Evolutionary conservation across 2,888 invertebrate species (phyloP), one percentile per base, ranked within the genome.

Genomic region (Mesorhabditis spiculigera): DNA sequence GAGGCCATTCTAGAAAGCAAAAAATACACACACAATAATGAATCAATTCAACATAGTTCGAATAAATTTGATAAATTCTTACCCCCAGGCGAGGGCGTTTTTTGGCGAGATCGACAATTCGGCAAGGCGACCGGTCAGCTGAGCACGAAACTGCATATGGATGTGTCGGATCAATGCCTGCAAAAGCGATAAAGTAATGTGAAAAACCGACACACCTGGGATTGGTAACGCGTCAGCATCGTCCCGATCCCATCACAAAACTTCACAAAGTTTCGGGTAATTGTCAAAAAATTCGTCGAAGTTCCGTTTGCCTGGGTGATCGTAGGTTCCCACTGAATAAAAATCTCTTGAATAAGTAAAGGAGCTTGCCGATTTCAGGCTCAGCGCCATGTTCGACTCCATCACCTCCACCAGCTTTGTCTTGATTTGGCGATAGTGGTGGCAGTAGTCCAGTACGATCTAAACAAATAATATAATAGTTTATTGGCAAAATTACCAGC

Each of bases 361-460:
- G 28, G 28, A 28, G 65, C 78, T 76, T 73, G 88, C 88, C 86
- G 87, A 87, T 65, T 80, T 89, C 79, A 97, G 88, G 84, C 94
- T 93, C 74, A 91, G 91, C 66, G 91, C 90, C 65, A 95, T 89
- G 86, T 94, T 91, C 83, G 91, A 92, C 85, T 92, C 93, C 81
- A 96, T 93, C 85, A 97, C 94, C 66, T 91, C 90, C 77, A 93
- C 90, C 79, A 98, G 91, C 89, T 97, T 97, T 84, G 91, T 91
- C 85, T 93, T 92, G 81, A 97, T 92, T 88, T 95, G 95, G 81
- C 92, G 91, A 74, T 95, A 92, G 88, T 97, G 97, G 85, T 94
- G 92, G 74, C 91, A 90, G 79, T 89, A 89, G 69, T 85, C 86
- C 71, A 80, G 67, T 5, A 74, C 71, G 3, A 81, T 79, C 69